These are phyloP conservation scores for Shinisaurus crocodilurus DNA, from an alignment of 2,113 vertebrate genomes.

Conservation along the genomic window DNA sequence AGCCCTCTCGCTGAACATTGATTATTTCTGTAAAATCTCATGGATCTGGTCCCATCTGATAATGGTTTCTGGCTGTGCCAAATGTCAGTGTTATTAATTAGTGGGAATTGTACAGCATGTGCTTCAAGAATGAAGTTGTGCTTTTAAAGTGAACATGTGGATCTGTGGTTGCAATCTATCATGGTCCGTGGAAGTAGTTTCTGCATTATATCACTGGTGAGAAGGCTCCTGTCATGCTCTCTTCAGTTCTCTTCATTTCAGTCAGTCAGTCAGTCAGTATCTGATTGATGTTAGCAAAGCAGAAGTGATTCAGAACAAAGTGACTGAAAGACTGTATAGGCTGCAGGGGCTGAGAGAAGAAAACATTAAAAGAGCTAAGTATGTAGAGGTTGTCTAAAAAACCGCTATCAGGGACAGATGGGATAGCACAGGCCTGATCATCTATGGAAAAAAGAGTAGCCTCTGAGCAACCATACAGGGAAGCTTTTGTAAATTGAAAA, in stretches of 20 bases:
- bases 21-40: background rate
- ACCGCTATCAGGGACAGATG: background rate
- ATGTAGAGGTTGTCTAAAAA: background rate
- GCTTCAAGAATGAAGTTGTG: background rate
- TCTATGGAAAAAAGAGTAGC: background rate
- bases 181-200: fast-evolving
- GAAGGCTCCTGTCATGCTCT: background rate
- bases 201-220: background rate
- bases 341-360: background rate
- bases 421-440: background rate
- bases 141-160: background rate
- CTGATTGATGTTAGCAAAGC: conserved; percentile 6
- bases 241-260: background rate
- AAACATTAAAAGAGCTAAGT: background rate
- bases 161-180: background rate
- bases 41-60: background rate
- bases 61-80: background rate
- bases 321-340: background rate
- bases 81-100: background rate
- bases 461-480: background rate
- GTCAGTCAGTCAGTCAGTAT: too few relatives aligned
- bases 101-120: background rate
- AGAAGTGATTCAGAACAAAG: background rate
- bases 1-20: background rate
- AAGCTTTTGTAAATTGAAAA: background rate